Conservation (phyloP, 2,113 vertebrate species). For the Crypturellus undulatus region DNA sequence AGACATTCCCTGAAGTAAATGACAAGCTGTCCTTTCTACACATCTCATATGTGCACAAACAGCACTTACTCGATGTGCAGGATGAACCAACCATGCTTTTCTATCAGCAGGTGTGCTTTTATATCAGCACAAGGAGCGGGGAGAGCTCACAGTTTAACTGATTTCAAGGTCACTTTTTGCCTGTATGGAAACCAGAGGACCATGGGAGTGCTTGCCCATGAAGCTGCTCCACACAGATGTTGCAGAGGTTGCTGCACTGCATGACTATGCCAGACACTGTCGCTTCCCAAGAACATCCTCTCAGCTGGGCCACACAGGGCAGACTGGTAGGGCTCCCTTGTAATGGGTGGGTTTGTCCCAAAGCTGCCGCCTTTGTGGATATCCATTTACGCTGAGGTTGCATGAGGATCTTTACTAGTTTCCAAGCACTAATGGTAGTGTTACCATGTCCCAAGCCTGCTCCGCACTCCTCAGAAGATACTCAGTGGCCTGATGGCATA, state of each 20-base stretch:
- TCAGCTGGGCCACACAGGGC: accelerated
- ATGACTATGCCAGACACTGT: neutral
- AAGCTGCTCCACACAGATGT: neutral
- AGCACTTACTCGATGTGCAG: neutral
- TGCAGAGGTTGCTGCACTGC: neutral
- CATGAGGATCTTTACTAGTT: neutral
- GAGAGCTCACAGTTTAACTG: neutral
- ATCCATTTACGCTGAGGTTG: neutral
- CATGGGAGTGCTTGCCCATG: neutral
- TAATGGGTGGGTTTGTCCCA: neutral
- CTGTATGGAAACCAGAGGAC: neutral
- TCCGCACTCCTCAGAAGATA: neutral
- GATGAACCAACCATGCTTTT: neutral
- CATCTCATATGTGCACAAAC: accelerated
- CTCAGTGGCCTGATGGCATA: neutral
- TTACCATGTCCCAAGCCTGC: neutral
- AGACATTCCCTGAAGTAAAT: neutral
- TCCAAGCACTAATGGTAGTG: neutral
- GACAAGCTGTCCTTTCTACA: neutral
- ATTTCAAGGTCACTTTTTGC: neutral
- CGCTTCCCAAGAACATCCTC: neutral
- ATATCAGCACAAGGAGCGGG: neutral
- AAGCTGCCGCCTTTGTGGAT: neutral
- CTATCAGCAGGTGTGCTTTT: neutral
- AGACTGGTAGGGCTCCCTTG: neutral